A percentile compares a stretch with the other conserved stretches of the same genome.
Evolutionary conservation across 2,113 vertebrate genomes (phyloP).

Genomic region (Amazona vittata): DNA sequence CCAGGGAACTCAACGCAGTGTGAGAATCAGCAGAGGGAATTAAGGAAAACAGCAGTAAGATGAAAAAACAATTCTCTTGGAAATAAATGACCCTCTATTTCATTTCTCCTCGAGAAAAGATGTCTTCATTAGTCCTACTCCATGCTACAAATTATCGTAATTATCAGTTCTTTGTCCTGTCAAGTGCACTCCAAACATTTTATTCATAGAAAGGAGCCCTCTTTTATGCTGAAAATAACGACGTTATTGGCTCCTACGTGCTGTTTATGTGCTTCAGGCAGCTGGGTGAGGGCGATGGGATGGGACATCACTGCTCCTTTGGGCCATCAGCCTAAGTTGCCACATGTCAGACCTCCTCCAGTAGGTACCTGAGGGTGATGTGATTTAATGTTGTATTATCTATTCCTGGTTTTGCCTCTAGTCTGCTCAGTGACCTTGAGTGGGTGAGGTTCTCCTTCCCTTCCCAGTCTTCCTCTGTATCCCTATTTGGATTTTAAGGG

Average conservation of each 20-base stretch:
- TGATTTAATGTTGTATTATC: rapidly evolving
- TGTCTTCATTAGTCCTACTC: slow-evolving; percentile 22
- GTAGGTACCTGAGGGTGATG: background rate
- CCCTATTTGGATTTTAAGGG: background rate
- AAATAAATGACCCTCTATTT: background rate
- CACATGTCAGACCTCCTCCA: background rate
- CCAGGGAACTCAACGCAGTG: background rate
- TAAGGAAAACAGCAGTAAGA: slow-evolving; percentile 23
- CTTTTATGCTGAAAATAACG: background rate
- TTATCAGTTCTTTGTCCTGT: slow-evolving; percentile 26
- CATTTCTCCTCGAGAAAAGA: slow-evolving; percentile 7
- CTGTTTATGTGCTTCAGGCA: background rate
- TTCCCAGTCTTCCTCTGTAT: background rate
- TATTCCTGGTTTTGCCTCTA: background rate
- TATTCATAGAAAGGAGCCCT: background rate
- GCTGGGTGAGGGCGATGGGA: background rate
- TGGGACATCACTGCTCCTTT: rapidly evolving
- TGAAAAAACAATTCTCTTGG: background rate
- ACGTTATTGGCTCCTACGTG: background rate
- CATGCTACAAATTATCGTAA: background rate
- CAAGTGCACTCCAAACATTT: slow-evolving; percentile 34
- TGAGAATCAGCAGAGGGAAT: slow-evolving; percentile 36
- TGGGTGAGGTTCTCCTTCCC: background rate
- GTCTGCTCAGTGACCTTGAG: background rate
- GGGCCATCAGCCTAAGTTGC: rapidly evolving